Conservation (phyloP, 2,797 vertebrate species). For the Gymnoscopelus microlampas region DNA sequence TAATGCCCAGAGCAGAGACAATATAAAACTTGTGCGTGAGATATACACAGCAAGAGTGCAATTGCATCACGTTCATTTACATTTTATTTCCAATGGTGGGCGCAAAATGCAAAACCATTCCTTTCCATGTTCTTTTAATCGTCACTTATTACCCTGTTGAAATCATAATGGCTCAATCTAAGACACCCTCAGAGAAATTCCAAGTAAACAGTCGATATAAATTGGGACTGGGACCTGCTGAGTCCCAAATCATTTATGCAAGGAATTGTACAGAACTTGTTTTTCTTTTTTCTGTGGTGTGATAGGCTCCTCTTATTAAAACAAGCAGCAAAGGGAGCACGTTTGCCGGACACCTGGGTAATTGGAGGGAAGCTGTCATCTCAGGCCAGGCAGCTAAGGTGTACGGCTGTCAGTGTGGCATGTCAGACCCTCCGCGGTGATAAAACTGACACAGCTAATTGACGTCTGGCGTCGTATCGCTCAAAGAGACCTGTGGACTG, state of each 20-base stretch:
- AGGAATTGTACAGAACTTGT: constrained; percentile 1
- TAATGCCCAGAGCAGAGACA: background rate
- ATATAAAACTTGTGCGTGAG: background rate
- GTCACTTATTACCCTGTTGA: constrained; percentile 16
- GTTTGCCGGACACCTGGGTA: constrained; percentile 51
- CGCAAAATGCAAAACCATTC: background rate
- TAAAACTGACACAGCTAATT: constrained; percentile 65
- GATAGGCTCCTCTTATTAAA: constrained; percentile 49
- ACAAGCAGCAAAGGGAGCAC: constrained; percentile 43
- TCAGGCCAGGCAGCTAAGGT: constrained; percentile 11
- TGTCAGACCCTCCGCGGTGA: constrained; percentile 30
- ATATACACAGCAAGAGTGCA: background rate
- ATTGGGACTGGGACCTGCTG: constrained; percentile 35
- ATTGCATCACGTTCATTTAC: background rate
- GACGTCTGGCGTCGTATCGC: constrained; percentile 31
- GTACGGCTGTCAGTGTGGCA: constrained; percentile 41
- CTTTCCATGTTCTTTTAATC: background rate
- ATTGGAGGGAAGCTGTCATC: constrained; percentile 55
- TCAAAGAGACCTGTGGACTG: constrained; percentile 37
- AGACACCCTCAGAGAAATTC: constrained; percentile 26
- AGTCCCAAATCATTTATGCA: constrained; percentile 41
- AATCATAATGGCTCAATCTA: constrained; percentile 28
- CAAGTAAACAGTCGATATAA: constrained; percentile 31
- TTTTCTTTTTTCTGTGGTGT: constrained; percentile 28
- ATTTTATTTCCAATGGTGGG: too few species aligned